Evolutionary conservation across 2,113 vertebrate genomes (phyloP), one percentile per base, ranked within the genome.

Genomic region (Forbesichthys agassizii): DNA sequence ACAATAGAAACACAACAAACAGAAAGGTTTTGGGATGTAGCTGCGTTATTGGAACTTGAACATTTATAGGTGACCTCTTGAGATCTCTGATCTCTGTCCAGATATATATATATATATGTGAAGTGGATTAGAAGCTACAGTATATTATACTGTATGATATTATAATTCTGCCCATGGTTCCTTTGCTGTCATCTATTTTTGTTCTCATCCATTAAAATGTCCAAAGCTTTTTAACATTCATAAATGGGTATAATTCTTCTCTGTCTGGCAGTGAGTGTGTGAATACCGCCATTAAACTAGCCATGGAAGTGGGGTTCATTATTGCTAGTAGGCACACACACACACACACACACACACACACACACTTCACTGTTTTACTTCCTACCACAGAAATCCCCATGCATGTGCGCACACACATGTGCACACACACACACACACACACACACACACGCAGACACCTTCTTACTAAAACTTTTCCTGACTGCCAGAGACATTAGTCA

Each of bases 161-260:
- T 27, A 27, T 27, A 27, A 27, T 3, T 3, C 27, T 27, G 27
- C 27, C 78, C 73, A 55, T 66, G 79, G 79, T 84, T 79, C 79
- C 76, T 74, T 82, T 75, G 48, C 66, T 54, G 58, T 75, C 78
- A 85, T 77, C 77, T 73, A 78, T 82, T 88, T 84, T 74, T 72
- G 78, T 86, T 78, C 69, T 68, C 60, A 73, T 85, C 83, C 79
- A 79, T 86, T 88, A 83, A 86, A 80, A 77, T 71, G 77, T 84
- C 84, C 78, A 82, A 86, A 83, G 68, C 81, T 71, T 88, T 82
- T 86, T 82, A 86, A 82, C 85, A 82, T 87, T 82, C 81, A 80
- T 76, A 83, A 85, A 86, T 81, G 75, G 61, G 77, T 70, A 75
- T 81, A 81, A 87, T 87, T 85, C 74, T 49, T 86, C 82, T 77